Evolutionary conservation across 2,888 invertebrate species (phyloP).

Genomic region (Himalopsyche kuldschensis): DNA sequence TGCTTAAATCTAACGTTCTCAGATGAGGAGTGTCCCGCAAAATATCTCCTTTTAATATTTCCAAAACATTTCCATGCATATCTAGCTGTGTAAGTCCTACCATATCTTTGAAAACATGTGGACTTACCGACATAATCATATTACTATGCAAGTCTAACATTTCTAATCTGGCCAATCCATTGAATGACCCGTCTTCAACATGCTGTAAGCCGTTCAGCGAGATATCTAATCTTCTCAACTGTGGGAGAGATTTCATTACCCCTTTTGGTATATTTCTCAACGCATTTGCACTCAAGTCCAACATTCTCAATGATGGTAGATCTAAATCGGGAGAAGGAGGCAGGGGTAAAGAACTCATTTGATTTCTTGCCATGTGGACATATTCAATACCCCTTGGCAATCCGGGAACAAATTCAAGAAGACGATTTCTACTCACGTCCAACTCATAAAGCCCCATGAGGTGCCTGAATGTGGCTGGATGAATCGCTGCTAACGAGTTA

Average conservation of each 20-base stretch:
- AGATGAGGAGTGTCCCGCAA: conserved; percentile 68
- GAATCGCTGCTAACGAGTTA: conserved; percentile 71
- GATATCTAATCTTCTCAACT: conserved; percentile 69
- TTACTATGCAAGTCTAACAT: conserved; percentile 75
- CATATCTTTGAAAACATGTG: conserved; percentile 66
- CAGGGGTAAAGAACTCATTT: conserved; percentile 67
- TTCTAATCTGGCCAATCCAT: conserved; percentile 71
- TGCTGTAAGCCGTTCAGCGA: conserved; percentile 72
- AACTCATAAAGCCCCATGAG: conserved; percentile 76
- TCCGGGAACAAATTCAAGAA: conserved; percentile 77
- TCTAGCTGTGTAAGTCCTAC: conserved; percentile 70
- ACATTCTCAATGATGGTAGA: conserved; percentile 70
- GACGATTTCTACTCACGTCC: conserved; percentile 72
- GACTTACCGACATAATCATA: conserved; percentile 67
- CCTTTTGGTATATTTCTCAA: conserved; percentile 70
- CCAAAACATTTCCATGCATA: conserved; percentile 75
- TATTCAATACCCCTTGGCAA: conserved; percentile 77
- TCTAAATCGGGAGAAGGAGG: conserved; percentile 69
- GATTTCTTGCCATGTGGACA: conserved; percentile 70
- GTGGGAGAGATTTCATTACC: conserved; percentile 66
- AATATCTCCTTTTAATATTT: conserved; percentile 67
- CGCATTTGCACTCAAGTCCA: conserved; percentile 76
- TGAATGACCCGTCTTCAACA: conserved; percentile 70
- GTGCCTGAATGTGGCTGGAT: conserved; percentile 76
- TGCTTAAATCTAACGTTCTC: conserved; percentile 71